A percentile compares a stretch with the other conserved stretches of the same genome.
Conservation (phyloP, 2,888 invertebrate genomes). For the Trissolcus japonicus region DNA sequence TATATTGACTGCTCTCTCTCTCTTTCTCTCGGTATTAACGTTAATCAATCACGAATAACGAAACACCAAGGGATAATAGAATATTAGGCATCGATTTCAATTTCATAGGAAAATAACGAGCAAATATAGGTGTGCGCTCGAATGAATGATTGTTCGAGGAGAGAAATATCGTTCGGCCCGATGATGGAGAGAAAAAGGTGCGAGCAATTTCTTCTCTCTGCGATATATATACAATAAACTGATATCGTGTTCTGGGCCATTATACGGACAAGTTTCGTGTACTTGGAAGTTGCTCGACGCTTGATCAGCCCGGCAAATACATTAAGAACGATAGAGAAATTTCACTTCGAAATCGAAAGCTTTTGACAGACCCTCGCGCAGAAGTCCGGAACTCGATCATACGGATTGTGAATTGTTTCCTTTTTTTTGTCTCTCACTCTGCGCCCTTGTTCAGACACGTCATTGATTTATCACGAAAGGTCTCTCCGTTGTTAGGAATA, state of each 20-base stretch:
- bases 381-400: conserved; percentile 52
- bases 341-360: conserved; percentile 57
- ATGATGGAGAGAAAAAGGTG: conserved; percentile 48
- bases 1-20: conserved; percentile 19
- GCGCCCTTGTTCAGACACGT: conserved; percentile 27
- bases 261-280: conserved; percentile 58
- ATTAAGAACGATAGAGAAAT: conserved; percentile 59
- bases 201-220: conserved; percentile 54
- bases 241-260: conserved; percentile 59
- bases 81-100: conserved; percentile 57
- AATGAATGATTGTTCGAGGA: conserved; percentile 52
- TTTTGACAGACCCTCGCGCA: conserved; percentile 55
- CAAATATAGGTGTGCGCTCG: conserved; percentile 59
- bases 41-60: conserved; percentile 44
- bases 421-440: conserved; percentile 34
- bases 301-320: conserved; percentile 60
- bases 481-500: conserved; percentile 18
- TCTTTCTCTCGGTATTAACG: conserved; percentile 17
- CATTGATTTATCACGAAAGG: conserved; percentile 50
- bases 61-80: conserved; percentile 38
- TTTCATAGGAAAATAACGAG: conserved; percentile 56
- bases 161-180: conserved; percentile 54
- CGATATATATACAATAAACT: conserved; percentile 56
- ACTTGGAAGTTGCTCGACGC: conserved; percentile 43
- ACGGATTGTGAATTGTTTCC: conserved; percentile 51